A percentile compares a stretch with the other conserved stretches of the same genome.
Conservation (phyloP, 2,113 vertebrate species). For the Eidolon helvum region DNA sequence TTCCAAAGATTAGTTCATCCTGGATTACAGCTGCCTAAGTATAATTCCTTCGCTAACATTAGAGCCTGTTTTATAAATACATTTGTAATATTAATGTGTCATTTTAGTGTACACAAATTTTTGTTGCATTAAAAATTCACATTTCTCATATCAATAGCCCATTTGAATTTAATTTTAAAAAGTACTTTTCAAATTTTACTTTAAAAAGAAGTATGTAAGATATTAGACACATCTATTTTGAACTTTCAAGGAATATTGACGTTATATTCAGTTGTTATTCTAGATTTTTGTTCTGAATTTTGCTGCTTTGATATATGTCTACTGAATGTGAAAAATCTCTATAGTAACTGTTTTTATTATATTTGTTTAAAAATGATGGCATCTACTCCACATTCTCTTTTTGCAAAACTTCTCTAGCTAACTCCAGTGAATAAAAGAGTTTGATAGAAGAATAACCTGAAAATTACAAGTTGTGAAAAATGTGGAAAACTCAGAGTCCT, state of each 20-base stretch:
- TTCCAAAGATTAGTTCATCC: background rate
- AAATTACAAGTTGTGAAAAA: background rate
- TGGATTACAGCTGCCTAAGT: background rate
- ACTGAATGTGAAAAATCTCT: background rate
- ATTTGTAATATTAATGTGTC: background rate
- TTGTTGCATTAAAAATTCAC: background rate
- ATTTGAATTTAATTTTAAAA: background rate
- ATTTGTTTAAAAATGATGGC: background rate
- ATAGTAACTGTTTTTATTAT: background rate
- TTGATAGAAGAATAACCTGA: background rate
- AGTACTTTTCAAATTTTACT: background rate
- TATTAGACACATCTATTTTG: background rate
- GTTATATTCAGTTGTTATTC: background rate
- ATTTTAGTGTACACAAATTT: background rate
- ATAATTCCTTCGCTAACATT: background rate
- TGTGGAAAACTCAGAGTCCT: background rate
- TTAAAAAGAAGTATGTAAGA: background rate
- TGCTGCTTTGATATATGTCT: background rate
- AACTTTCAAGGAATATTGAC: background rate
- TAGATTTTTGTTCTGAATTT: background rate
- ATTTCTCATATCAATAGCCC: background rate
- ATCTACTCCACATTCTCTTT: background rate
- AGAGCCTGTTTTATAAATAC: background rate
- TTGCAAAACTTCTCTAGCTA: background rate
- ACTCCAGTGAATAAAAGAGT: background rate